These are phyloP conservation scores for Diplodus sargus DNA, from an alignment of 2,797 vertebrate species.

Conservation along the genomic window DNA sequence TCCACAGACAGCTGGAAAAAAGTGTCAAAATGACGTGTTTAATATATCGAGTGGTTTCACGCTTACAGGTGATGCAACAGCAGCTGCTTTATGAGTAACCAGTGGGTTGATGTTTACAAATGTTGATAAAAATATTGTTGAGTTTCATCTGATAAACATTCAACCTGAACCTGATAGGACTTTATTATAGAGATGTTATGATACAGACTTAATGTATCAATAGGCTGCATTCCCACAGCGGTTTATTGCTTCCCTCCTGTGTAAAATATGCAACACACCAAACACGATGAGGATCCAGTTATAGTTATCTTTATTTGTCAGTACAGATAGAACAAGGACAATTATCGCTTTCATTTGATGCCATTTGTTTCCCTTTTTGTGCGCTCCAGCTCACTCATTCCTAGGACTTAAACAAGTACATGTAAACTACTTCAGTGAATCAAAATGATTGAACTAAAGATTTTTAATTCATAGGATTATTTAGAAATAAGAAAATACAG, in stretches of 20 bases:
- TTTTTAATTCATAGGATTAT: conserved; percentile 1
- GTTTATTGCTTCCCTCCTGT: too few relatives aligned
- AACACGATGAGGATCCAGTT: conserved; percentile 26
- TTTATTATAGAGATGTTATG: too few relatives aligned
- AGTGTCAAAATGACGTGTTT: too few relatives aligned
- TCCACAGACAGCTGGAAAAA: too few relatives aligned
- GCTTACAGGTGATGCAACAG: too few relatives aligned
- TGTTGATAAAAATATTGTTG: too few relatives aligned
- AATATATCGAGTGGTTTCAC: too few relatives aligned
- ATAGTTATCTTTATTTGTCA: conserved; percentile 64
- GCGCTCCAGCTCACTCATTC: conserved; percentile 20
- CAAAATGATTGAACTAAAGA: neutral
- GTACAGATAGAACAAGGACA: conserved; percentile 63
- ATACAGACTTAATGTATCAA: too few relatives aligned
- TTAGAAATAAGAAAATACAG: neutral
- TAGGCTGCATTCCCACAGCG: neutral
- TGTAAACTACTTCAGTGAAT: conserved; percentile 48
- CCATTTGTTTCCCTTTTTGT: conserved; percentile 44
- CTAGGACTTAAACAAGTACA: conserved; percentile 31
- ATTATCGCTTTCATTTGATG: conserved; percentile 28
- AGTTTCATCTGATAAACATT: too few relatives aligned
- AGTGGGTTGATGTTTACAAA: too few relatives aligned
- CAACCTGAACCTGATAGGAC: too few relatives aligned
- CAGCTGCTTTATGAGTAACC: too few relatives aligned
- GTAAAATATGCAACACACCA: neutral